These are phyloP conservation scores for Helostoma temminkii DNA, from an alignment of 2,797 vertebrate species.

Conservation along the genomic window DNA sequence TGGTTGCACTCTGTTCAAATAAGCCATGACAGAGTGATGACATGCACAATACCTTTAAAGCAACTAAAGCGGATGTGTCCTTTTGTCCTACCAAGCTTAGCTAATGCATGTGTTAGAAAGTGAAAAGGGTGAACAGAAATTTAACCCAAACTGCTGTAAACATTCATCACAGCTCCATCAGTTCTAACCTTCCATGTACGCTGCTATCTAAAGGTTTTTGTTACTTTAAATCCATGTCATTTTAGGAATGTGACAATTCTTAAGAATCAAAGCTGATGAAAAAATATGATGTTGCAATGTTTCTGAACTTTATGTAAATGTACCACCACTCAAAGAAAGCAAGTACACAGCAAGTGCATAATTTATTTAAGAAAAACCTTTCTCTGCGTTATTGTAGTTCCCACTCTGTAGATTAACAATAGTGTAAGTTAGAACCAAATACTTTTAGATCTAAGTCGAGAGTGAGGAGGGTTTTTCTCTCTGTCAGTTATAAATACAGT, in stretches of 20 bases:
- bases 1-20: too few species aligned
- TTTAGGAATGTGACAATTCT: not conserved
- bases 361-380: conserved; percentile 45
- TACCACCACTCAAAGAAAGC: not conserved
- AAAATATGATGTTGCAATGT: conserved; percentile 18
- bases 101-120: too few species aligned
- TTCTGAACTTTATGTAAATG: conserved; percentile 25
- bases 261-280: too few species aligned
- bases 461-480: conserved; percentile 16
- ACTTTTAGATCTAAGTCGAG: conserved; percentile 30
- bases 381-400: conserved; percentile 16
- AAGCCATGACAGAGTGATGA: too few species aligned
- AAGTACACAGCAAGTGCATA: conserved; percentile 37
- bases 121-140: too few species aligned
- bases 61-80: not conserved
- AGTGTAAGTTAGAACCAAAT: conserved; percentile 40
- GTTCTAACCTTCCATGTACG: too few species aligned
- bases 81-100: too few species aligned
- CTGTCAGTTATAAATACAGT: conserved; percentile 56
- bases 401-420: conserved; percentile 26
- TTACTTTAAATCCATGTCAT: too few species aligned
- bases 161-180: too few species aligned
- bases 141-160: too few species aligned
- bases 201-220: too few species aligned
- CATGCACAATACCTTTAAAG: not conserved